phyloP scores from a whole-genome alignment of 2,888 invertebrate genomes.

The Brenthis daphne region DNA sequence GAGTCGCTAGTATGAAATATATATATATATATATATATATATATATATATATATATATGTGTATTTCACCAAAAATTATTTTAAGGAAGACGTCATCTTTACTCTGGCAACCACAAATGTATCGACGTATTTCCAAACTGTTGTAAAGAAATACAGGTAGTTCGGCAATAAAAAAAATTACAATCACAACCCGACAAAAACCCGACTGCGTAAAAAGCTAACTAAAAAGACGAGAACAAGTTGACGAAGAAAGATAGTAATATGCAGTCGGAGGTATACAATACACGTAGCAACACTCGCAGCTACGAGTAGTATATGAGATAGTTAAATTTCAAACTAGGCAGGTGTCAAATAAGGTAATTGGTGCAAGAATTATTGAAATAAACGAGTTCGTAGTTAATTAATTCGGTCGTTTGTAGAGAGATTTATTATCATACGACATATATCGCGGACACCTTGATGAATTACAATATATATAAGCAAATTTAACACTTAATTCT shows the following conservation, averaged over 20 bases:
- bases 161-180: not conserved
- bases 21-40: too few relatives aligned
- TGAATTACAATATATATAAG: not conserved
- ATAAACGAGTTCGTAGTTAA: conserved; percentile 27
- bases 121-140: too few relatives aligned
- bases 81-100: too few relatives aligned
- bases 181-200: not conserved
- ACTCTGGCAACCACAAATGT: too few relatives aligned
- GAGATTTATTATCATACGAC: conserved; percentile 33
- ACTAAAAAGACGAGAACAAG: too few relatives aligned
- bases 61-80: too few relatives aligned
- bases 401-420: conserved; percentile 32
- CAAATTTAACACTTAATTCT: conserved; percentile 12
- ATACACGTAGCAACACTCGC: too few relatives aligned
- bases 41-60: too few relatives aligned
- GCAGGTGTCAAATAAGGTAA: conserved; percentile 28
- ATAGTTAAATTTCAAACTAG: not conserved
- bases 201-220: too few relatives aligned
- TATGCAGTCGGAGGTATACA: not conserved
- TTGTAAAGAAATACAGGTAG: not conserved
- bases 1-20: too few relatives aligned
- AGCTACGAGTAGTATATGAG: too few relatives aligned
- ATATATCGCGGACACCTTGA: not conserved
- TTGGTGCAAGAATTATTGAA: conserved; percentile 22
- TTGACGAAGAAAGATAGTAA: not conserved